Percentiles rank a stretch among this genome's conserved stretches.
Conservation (phyloP, 2,113 vertebrate species). For the Sterna hirundo region DNA sequence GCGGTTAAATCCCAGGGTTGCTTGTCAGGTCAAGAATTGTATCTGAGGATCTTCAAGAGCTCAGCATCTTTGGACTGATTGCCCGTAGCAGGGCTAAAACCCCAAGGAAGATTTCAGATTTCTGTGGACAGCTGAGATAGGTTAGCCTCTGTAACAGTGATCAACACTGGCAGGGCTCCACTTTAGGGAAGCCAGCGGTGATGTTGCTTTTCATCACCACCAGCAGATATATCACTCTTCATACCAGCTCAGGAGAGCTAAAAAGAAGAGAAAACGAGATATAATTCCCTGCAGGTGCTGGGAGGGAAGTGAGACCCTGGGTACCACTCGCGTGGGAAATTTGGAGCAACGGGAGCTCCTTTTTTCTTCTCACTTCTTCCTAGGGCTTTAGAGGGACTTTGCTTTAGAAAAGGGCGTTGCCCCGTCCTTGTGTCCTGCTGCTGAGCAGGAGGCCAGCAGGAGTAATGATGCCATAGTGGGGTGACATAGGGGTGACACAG, state of each 20-base stretch:
- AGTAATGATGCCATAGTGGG: rapidly evolving
- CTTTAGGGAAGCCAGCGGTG: not conserved
- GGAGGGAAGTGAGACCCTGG: not conserved
- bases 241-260: not conserved
- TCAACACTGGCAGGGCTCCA: not conserved
- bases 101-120: slow-evolving; percentile 5
- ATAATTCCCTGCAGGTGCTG: not conserved
- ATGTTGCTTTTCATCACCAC: not conserved
- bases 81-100: not conserved
- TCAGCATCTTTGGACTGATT: slow-evolving; percentile 33
- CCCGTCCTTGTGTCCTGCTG: not conserved
- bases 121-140: slow-evolving; percentile 15
- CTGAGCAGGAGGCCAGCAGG: not conserved
- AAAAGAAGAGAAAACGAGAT: not conserved
- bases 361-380: not conserved
- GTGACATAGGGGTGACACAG: no score
- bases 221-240: not conserved
- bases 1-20: not conserved
- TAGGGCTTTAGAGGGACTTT: not conserved
- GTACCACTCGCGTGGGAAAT: not conserved
- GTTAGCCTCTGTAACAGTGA: slow-evolving; percentile 21
- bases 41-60: not conserved
- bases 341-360: not conserved
- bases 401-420: slow-evolving; percentile 27
- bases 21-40: slow-evolving; percentile 43